A percentile compares a stretch with the other conserved stretches of the same genome.
These are phyloP conservation scores for Lasioglossum zephyrum DNA, from an alignment of 2,888 invertebrate genomes.

Conservation along the genomic window DNA sequence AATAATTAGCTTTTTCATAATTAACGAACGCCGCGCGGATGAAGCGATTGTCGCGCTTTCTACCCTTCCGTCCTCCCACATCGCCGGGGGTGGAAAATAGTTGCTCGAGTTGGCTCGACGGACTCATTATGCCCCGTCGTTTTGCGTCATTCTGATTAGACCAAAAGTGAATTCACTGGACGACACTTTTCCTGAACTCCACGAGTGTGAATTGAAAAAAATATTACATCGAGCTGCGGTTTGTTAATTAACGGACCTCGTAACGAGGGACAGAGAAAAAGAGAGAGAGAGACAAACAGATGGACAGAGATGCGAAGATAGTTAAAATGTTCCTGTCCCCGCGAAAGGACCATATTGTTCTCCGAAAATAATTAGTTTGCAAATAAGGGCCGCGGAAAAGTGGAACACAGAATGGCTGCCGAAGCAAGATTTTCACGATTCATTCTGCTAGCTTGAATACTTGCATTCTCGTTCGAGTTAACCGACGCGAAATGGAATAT, in stretches of 20 bases:
- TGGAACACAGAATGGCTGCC: not conserved
- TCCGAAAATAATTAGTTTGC: constrained; percentile 6
- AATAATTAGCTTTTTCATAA: constrained; percentile 54
- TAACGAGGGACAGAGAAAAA: not conserved
- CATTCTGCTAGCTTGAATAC: not conserved
- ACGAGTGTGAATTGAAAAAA: not conserved
- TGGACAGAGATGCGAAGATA: not conserved
- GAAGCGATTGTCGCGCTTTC: constrained; percentile 12
- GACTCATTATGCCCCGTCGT: constrained; percentile 3
- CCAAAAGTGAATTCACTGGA: constrained; percentile 12
- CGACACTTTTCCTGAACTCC: not conserved
- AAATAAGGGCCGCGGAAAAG: not conserved
- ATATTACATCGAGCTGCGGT: not conserved
- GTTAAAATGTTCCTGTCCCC: not conserved
- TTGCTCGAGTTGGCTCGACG: not conserved
- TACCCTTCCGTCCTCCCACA: not conserved
- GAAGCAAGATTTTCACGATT: not conserved
- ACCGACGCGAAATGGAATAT: not conserved
- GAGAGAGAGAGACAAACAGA: too few species aligned
- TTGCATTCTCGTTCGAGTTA: not conserved
- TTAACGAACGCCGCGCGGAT: constrained; percentile 35
- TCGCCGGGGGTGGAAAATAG: not conserved
- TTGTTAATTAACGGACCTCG: constrained; percentile 23
- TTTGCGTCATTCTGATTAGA: not conserved
- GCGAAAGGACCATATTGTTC: not conserved